Evolutionary conservation across 1,140 invertebrate species (phyloP).

Genomic region (Achroia grisella): DNA sequence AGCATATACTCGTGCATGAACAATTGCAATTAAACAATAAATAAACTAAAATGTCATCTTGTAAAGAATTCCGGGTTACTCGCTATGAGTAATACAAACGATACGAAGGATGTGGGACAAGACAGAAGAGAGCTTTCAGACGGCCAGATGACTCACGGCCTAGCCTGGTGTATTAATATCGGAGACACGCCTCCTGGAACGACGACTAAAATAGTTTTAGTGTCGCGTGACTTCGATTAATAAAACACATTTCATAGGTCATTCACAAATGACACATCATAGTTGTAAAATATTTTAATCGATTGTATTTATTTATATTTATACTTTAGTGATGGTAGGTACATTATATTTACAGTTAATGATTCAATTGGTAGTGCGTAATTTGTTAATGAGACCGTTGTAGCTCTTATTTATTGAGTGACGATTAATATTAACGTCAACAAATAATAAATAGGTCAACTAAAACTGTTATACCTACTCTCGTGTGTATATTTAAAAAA

Average conservation of each 20-base stretch:
- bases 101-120: constrained; percentile 66
- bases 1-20: no score
- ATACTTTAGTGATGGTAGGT: no score
- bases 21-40: no score
- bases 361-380: no score
- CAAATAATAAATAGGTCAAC: no score
- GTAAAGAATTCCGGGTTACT: constrained; percentile 54
- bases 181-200: constrained; percentile 66
- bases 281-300: no score
- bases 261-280: constrained; percentile 7
- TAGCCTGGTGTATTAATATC: constrained; percentile 59
- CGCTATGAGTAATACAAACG: constrained; percentile 55
- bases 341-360: no score
- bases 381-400: no score
- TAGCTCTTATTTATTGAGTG: no score
- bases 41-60: constrained; percentile 13
- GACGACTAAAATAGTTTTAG: constrained; percentile 53
- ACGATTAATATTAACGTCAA: no score
- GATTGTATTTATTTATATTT: constrained; percentile 2
- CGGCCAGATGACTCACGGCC: constrained; percentile 57
- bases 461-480: no score
- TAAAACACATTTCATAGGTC: constrained; percentile 22
- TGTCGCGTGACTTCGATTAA: constrained; percentile 49
- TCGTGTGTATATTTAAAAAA: no score
- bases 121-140: constrained; percentile 59